Percentiles rank a stretch among this genome's conserved stretches.
These are phyloP conservation scores for Petrocephalus schoutedeni DNA, from an alignment of 2,797 vertebrate genomes.

Conservation along the genomic window DNA sequence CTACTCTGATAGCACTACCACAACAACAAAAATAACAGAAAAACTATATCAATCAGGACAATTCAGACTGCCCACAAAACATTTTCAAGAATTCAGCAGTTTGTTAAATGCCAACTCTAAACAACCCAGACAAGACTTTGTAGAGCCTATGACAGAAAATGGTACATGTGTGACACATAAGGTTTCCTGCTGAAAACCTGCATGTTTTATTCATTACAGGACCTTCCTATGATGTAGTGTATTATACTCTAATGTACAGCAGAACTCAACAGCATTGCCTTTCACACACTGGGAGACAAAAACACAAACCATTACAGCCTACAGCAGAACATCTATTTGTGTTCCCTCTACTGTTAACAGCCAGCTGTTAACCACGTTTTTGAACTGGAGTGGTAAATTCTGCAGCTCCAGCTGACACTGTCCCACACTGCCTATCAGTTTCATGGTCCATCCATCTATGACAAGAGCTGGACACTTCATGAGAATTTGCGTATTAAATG, in stretches of 20 bases:
- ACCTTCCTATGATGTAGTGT: not conserved
- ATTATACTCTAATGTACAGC: conserved; percentile 1
- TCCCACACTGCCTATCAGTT: not conserved
- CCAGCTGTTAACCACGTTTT: conserved; percentile 32
- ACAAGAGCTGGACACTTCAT: conserved; percentile 43
- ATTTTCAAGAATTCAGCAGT: not conserved
- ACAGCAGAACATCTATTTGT: not conserved
- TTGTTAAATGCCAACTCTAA: not conserved
- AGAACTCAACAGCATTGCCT: conserved; percentile 34
- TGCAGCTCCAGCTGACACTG: conserved; percentile 40
- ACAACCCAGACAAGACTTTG: not conserved
- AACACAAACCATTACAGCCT: conserved; percentile 39
- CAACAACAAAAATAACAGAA: not conserved
- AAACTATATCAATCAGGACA: not conserved
- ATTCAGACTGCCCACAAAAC: not conserved
- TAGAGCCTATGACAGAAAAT: not conserved
- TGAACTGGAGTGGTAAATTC: conserved; percentile 43
- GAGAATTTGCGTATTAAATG: conserved; percentile 4
- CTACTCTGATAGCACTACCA: not conserved
- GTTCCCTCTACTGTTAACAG: conserved; percentile 43
- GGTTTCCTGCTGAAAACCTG: not conserved
- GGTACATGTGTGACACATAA: not conserved
- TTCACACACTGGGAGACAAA: conserved; percentile 49
- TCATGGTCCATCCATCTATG: conserved; percentile 22
- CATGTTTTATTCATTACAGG: not conserved